Evolutionary conservation across 2,888 invertebrate genomes (phyloP), one percentile per base, ranked within the genome.

Genomic region (Ennomos erosarius): DNA sequence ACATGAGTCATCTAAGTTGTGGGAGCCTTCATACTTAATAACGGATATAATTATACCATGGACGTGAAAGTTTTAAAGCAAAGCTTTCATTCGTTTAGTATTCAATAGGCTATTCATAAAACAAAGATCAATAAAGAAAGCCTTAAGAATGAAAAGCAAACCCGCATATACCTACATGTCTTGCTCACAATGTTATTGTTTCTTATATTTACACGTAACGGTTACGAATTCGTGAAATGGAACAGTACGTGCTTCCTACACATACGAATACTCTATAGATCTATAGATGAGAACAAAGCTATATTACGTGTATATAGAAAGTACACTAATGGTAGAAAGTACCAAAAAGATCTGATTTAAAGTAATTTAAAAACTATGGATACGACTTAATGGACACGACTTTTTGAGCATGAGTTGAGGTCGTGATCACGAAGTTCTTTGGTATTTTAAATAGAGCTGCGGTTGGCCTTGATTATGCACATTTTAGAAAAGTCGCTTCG

Each of bases 161-260:
- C 39, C 10, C 12, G 13, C 8, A 33, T 44, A n/a, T n/a, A n/a
- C n/a, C n/a, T n/a, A 10, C 38, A 39, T 37, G 42, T 40, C 50
- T 13, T 9, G 12, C 34, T 38, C 42, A 50, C 36, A 38, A 16
- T 9, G 40, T 39, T 38, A 56, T 61, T 56, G 62, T 67, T 61
- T 59, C 42, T 33, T 49, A 44, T 47, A 52, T 55, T 36, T 52
- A 49, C 55, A 16, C 37, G 53, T 65, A 65, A 65, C 55, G 54
- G 62, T 62, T 64, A 40, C 67, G 47, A 59, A 55, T 42, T 64
- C 65, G 66, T 62, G 62, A 68, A 59, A 62, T 42, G 43, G 54
- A 64, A 58, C 58, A 53, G 35, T 51, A 52, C 66, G 58, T 60
- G 68, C 57, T 34, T 55, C 48, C 47, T 44, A 47, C 51, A 56